These are phyloP conservation scores for Epinotia bilunana DNA, from an alignment of 2,888 invertebrate species.

Conservation along the genomic window DNA sequence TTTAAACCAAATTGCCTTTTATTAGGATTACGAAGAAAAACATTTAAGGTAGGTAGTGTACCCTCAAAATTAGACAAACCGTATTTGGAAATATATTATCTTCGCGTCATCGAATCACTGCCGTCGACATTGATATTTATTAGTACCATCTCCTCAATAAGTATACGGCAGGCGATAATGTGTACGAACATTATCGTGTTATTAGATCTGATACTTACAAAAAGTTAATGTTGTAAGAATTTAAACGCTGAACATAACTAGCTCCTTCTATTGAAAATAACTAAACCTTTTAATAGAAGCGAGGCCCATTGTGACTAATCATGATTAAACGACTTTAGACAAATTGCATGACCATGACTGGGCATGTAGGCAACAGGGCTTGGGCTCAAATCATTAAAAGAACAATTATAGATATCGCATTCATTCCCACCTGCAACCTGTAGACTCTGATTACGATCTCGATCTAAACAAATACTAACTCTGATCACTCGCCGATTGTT, in stretches of 20 bases:
- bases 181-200: constrained; percentile 42
- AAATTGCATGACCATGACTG: constrained; percentile 84
- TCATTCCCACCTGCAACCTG: constrained; percentile 79
- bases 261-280: constrained; percentile 70
- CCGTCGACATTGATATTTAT: constrained; percentile 42
- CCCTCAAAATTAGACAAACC: constrained; percentile 22
- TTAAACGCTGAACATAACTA: constrained; percentile 58
- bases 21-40: constrained; percentile 64
- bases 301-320: constrained; percentile 83
- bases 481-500: constrained; percentile 60
- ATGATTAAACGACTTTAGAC: constrained; percentile 84
- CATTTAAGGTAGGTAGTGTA: constrained; percentile 35
- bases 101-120: constrained; percentile 18
- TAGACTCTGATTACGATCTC: constrained; percentile 79
- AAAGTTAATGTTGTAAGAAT: constrained; percentile 44
- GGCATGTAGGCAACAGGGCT: constrained; percentile 75
- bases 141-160: constrained; percentile 34
- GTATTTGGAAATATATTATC: constrained; percentile 5
- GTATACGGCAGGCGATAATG: constrained; percentile 35
- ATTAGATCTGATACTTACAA: constrained; percentile 43
- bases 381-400: constrained; percentile 83
- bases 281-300: constrained; percentile 78
- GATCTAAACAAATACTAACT: constrained; percentile 78
- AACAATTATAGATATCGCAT: constrained; percentile 84
- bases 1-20: constrained; percentile 80